Percentiles rank a stretch among this genome's conserved stretches.
Conservation (phyloP, 2,888 invertebrate species). For the Melipona bicolor region DNA sequence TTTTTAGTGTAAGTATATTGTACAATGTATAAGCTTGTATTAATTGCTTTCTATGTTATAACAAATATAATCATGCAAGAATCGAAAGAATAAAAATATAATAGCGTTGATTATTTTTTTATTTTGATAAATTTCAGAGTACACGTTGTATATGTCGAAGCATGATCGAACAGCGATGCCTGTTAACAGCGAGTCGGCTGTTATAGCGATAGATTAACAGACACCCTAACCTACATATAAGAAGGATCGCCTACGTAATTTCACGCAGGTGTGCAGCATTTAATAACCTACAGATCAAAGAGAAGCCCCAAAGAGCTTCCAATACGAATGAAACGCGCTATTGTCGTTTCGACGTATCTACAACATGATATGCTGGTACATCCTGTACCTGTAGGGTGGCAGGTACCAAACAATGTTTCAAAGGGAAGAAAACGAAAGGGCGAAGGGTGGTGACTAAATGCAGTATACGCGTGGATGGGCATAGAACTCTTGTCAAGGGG, state of each 20-base stretch:
- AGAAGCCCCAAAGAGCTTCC: conserved; percentile 65
- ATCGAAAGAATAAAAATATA: not conserved
- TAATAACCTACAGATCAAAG: conserved; percentile 73
- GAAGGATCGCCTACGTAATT: conserved; percentile 52
- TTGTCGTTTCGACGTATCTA: conserved; percentile 55
- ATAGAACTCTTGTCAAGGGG: conserved; percentile 54
- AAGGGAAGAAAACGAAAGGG: conserved; percentile 69
- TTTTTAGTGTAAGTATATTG: not conserved
- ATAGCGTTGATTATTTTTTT: conserved; percentile 15
- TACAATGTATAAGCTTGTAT: not conserved
- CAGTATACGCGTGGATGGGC: conserved; percentile 76
- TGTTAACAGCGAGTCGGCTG: not conserved
- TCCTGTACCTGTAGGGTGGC: conserved; percentile 77
- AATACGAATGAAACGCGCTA: conserved; percentile 67
- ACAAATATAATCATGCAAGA: not conserved
- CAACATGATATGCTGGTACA: conserved; percentile 61
- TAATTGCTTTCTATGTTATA: conserved; percentile 9
- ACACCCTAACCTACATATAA: conserved; percentile 67
- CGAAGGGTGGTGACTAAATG: conserved; percentile 68
- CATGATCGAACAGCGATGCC: conserved; percentile 9
- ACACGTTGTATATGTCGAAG: not conserved
- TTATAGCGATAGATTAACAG: conserved; percentile 35
- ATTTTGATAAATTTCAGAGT: not conserved
- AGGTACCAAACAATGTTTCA: conserved; percentile 81
- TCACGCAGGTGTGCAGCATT: conserved; percentile 68